Percentiles rank a stretch among this genome's conserved stretches.
These are phyloP conservation scores for Dolichomitus sp. DNA, from an alignment of 2,888 invertebrate species.

Conservation along the genomic window DNA sequence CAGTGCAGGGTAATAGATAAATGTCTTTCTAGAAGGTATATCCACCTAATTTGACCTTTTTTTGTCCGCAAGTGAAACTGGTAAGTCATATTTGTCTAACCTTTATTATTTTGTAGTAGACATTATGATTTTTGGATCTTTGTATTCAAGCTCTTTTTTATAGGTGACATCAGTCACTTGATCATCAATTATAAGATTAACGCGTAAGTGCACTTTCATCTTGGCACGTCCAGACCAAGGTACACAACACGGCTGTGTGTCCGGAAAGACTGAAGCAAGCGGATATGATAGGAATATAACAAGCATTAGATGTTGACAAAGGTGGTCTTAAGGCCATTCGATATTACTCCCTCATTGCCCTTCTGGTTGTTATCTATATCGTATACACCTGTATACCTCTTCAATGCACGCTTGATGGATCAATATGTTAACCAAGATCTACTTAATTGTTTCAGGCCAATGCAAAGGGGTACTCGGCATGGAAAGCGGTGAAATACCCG, in stretches of 20 bases:
- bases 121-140: no score
- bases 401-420: not conserved
- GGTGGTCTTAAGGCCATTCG: conserved; percentile 1
- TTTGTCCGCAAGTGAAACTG: not conserved
- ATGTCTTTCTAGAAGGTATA: not conserved
- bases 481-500: conserved; percentile 84
- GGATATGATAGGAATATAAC: not conserved
- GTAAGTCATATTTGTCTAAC: no score
- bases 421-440: conserved; percentile 63
- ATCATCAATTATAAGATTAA: not conserved
- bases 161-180: not conserved
- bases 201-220: no score
- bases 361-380: not conserved
- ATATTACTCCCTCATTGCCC: not conserved
- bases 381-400: not conserved
- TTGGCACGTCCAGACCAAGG: not conserved
- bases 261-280: not conserved
- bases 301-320: conserved; percentile 7
- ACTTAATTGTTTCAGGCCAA: conserved; percentile 82
- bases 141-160: not conserved
- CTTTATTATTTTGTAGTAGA: no score
- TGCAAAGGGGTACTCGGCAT: conserved; percentile 82
- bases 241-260: not conserved
- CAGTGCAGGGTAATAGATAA: not conserved
- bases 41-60: not conserved